A percentile compares a stretch with the other conserved stretches of the same genome.
Conservation (phyloP, 2,797 vertebrate genomes). For the Anguilla obscura region DNA sequence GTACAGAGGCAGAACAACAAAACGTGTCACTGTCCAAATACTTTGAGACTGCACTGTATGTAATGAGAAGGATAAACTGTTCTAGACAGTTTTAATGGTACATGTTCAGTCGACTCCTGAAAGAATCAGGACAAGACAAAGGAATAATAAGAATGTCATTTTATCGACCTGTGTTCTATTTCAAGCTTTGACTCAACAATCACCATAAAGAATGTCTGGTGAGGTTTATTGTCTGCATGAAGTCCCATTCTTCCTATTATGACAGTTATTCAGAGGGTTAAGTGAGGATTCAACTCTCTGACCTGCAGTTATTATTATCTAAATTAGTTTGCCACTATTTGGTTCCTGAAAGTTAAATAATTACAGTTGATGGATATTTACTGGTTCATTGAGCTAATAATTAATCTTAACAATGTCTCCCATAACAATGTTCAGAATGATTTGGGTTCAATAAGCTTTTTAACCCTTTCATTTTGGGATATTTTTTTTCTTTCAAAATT, state of each 20-base stretch:
- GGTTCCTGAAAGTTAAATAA: not conserved
- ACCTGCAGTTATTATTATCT: conserved; percentile 4
- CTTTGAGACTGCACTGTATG: not conserved
- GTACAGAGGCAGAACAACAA: not conserved
- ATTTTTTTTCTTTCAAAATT: no score
- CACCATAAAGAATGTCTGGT: not conserved
- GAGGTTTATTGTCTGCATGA: not conserved
- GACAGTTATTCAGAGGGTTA: not conserved
- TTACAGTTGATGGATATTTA: not conserved
- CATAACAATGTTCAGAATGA: not conserved
- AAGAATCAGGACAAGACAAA: not conserved
- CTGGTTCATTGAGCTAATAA: not conserved
- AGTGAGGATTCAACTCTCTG: not conserved
- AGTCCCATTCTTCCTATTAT: not conserved
- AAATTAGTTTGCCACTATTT: not conserved
- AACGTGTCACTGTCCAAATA: not conserved
- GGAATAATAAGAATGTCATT: not conserved
- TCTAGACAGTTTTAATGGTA: not conserved
- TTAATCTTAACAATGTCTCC: not conserved
- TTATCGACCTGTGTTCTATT: not conserved
- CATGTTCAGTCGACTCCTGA: not conserved
- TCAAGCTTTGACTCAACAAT: not conserved
- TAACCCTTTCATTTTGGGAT: not conserved
- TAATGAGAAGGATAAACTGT: not conserved
- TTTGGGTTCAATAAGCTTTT: not conserved